Percentiles rank a stretch among this genome's conserved stretches.
Evolutionary conservation across 2,888 invertebrate genomes (phyloP).

Genomic region (Ischnus inquisitorius): DNA sequence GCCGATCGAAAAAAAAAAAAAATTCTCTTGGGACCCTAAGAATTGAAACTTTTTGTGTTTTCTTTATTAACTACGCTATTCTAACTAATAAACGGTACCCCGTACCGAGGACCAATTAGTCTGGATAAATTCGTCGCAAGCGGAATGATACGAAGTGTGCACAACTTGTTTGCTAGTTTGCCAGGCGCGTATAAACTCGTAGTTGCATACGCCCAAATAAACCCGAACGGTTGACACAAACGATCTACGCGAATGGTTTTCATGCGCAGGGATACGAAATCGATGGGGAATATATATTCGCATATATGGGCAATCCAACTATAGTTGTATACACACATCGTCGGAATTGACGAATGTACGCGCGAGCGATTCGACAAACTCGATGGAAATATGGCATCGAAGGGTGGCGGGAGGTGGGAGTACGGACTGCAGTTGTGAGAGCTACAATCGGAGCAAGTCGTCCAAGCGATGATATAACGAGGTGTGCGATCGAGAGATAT

Average conservation of each 20-base stretch:
- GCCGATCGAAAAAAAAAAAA: too few relatives aligned
- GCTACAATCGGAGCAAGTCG: conserved; percentile 46
- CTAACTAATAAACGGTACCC: too few relatives aligned
- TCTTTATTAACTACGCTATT: too few relatives aligned
- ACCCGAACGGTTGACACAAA: not conserved
- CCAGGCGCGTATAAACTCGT: not conserved
- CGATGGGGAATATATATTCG: conserved; percentile 13
- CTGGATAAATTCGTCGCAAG: not conserved
- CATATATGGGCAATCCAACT: not conserved
- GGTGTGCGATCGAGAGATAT: conserved; percentile 46
- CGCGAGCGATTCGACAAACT: conserved; percentile 44
- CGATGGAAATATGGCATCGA: conserved; percentile 50
- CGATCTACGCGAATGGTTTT: not conserved
- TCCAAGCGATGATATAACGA: conserved; percentile 58
- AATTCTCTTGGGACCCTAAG: too few relatives aligned
- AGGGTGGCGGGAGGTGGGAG: not conserved
- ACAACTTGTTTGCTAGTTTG: not conserved
- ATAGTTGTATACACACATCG: not conserved
- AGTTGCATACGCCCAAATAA: conserved; percentile 7
- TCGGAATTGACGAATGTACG: conserved; percentile 4
- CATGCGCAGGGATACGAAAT: not conserved
- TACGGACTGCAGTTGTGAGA: conserved; percentile 38
- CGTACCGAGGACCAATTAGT: not conserved
- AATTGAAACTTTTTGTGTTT: too few relatives aligned
- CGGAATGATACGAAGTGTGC: not conserved